Base-by-base conservation (phyloP, 2,797 vertebrate genomes). In the Distichodus sexfasciatus region DNA sequence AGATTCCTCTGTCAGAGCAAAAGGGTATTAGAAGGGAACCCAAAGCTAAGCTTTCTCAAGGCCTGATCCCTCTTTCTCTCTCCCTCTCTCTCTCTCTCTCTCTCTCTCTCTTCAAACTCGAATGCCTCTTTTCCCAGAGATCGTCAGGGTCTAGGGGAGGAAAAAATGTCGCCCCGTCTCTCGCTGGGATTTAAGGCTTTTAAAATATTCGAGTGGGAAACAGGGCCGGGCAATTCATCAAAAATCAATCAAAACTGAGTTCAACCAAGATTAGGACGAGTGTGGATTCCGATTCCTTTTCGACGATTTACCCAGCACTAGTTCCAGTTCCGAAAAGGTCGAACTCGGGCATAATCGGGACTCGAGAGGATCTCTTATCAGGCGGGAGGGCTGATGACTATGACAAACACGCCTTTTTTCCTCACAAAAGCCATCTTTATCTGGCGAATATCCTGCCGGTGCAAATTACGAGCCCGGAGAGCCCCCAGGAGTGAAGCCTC, bases 1-100 rank as follows among this genome's bases (percentile, higher is more conserved):
- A 83, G 83, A 93, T 92, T 93, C 91, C 89, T 78, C 76, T 12
- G 80, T 76, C 81, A 69, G 72, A 80, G 75, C 54, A 74, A 40
- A n/a, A 59, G 59, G 81, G 77, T 77, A 81, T 85, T 66, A 82
- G 71, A 66, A 83, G 80, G 36, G 66, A 81, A 72, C 79, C 86
- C 77, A 67, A 47, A 80, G 79, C 76, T 76, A 24, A 83, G 82
- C 72, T 78, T 80, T 81, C 73, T 36, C 73, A 78, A 76, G 83
- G 74, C 82, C 71, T 48, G 23, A 17, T 47, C 29, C 72, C 74
- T 76, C 79, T n/a, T n/a, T n/a, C n/a, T n/a, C n/a, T n/a, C n/a
- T n/a, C n/a, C n/a, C 62, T 71, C 82, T 75, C 76, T 65, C 66
- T 71, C 65, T 55, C 46, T 21, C 35, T 26, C 1, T 31, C 59